phyloP scores from a whole-genome alignment of 2,797 vertebrate species.

The Odontamblyopus rebecca region DNA sequence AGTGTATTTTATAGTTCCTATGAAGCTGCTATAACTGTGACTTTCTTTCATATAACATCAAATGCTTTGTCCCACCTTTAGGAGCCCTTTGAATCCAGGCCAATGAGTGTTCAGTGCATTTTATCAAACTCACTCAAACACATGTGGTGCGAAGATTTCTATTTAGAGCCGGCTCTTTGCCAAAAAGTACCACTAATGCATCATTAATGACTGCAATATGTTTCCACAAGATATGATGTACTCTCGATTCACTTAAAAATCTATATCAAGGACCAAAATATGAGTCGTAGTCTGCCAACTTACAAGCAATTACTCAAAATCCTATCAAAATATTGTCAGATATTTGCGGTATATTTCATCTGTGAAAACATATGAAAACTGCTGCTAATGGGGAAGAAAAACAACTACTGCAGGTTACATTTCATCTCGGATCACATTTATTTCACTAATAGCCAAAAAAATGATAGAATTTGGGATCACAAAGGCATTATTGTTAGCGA shows the following conservation, averaged over 20 bases:
- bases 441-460: background rate
- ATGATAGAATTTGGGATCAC: background rate
- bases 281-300: background rate
- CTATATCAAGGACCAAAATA: constrained; percentile 9
- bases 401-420: background rate
- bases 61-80: background rate
- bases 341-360: constrained; percentile 1
- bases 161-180: constrained; percentile 10
- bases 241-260: background rate
- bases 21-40: background rate
- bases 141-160: constrained; percentile 11
- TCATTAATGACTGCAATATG: constrained; percentile 9
- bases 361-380: background rate
- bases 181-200: constrained; percentile 6
- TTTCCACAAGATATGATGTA: constrained; percentile 9
- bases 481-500: background rate
- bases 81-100: constrained; percentile 2
- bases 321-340: constrained; percentile 9
- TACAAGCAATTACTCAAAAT: constrained; percentile 11
- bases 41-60: constrained; percentile 5
- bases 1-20: background rate
- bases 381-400: background rate
- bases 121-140: constrained; percentile 15
- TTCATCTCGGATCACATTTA: background rate
- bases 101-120: background rate